phyloP scores from a whole-genome alignment of 2,888 invertebrate species.

The Sminthurinus aureus region DNA sequence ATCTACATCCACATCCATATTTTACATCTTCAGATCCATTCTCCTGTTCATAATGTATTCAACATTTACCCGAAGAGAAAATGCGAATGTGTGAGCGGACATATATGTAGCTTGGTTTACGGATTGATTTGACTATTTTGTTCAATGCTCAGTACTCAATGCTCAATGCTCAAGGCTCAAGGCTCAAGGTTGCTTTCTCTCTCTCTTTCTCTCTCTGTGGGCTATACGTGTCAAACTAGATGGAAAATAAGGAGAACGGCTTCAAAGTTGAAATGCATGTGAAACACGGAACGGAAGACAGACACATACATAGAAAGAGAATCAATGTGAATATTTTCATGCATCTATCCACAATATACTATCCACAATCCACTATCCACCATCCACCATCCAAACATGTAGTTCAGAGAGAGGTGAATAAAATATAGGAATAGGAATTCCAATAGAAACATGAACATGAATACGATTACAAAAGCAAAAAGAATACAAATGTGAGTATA shows the following conservation, averaged over 20 bases:
- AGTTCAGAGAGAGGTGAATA: no score
- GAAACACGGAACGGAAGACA: no score
- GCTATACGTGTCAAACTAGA: background rate
- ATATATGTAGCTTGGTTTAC: background rate
- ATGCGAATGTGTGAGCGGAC: background rate
- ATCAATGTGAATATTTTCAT: no score
- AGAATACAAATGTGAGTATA: no score
- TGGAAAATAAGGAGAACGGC: background rate
- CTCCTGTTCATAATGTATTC: no score
- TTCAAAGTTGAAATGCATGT: background rate
- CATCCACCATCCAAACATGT: no score
- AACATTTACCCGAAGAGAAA: background rate
- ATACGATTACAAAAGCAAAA: background rate
- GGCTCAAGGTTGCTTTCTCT: background rate
- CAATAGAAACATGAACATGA: background rate
- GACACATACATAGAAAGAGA: no score
- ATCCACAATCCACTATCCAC: no score
- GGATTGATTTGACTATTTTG: background rate
- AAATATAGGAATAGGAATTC: no score
- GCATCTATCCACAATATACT: no score
- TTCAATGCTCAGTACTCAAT: background rate
- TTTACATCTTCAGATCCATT: background rate
- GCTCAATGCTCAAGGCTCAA: background rate
- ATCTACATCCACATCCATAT: background rate
- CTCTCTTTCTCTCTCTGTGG: background rate